These are phyloP conservation scores for Strongylocentrotus purpuratus DNA, from an alignment of 35 echinoderm and acorn worm species.

Conservation along the genomic window DNA sequence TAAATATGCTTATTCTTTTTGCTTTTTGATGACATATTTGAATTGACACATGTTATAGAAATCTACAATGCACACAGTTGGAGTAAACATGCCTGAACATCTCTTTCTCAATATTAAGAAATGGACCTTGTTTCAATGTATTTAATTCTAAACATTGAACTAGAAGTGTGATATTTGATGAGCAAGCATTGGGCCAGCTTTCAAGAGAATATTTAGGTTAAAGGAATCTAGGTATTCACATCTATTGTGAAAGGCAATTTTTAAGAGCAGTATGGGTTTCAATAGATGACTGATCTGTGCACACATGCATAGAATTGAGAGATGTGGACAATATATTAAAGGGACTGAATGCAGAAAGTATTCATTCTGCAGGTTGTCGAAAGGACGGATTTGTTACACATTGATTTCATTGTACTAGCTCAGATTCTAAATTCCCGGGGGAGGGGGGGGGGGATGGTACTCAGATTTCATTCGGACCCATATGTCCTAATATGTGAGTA, in stretches of 20 bases:
- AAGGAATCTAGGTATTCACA: not conserved
- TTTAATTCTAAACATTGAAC: not conserved
- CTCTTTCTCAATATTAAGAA: not conserved
- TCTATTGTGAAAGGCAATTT: not conserved
- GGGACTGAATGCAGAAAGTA: not conserved
- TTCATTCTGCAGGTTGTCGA: not conserved
- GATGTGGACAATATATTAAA: not conserved
- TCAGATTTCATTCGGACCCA: too few relatives aligned
- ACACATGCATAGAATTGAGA: not conserved
- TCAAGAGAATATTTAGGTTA: not conserved
- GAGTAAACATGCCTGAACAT: not conserved
- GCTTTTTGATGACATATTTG: not conserved
- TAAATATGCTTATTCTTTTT: not conserved
- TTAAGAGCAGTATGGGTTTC: not conserved
- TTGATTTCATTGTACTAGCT: not conserved
- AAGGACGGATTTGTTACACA: not conserved
- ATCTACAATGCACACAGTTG: not conserved
- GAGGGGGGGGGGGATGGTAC: too few relatives aligned
- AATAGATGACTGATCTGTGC: not conserved
- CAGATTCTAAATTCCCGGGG: not conserved
- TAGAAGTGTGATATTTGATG: not conserved
- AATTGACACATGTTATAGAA: slow-evolving; percentile 2
- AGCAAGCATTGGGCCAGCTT: not conserved
- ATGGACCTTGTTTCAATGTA: not conserved
- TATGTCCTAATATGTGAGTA: too few relatives aligned